Conservation (phyloP, 2,113 vertebrate genomes). For the Thomomys bottae region DNA sequence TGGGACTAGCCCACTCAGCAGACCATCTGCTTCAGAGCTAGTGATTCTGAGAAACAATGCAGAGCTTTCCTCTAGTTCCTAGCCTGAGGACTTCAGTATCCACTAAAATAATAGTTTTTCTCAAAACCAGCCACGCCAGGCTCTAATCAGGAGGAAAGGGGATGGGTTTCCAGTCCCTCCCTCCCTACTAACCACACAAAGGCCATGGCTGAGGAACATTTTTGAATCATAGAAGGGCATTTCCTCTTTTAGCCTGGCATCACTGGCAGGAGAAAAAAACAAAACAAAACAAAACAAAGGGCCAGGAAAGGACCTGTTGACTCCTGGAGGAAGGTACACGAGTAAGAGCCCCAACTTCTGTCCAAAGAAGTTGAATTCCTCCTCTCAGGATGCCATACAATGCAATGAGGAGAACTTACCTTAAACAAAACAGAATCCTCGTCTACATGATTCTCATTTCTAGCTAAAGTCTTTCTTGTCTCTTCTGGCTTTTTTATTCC, state of each 20-base stretch:
- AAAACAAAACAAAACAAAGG: too few species aligned
- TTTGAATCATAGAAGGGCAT: background rate
- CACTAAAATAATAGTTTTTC: conserved; percentile 10
- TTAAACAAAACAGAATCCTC: background rate
- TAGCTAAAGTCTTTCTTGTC: background rate
- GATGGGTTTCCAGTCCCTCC: background rate
- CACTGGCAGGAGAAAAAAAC: background rate
- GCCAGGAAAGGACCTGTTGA: background rate
- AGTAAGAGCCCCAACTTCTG: background rate
- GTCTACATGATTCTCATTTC: background rate
- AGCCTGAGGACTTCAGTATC: background rate
- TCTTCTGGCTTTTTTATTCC: background rate
- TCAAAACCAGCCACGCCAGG: background rate
- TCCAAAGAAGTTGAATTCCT: background rate
- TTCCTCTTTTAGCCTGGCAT: background rate
- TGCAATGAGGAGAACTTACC: background rate
- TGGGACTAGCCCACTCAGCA: background rate
- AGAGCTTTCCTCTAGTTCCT: background rate
- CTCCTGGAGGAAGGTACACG: background rate
- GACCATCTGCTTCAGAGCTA: background rate
- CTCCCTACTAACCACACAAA: background rate
- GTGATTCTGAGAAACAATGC: background rate
- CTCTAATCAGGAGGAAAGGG: background rate
- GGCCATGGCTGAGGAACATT: background rate
- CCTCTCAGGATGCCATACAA: background rate